Evolutionary conservation across 2,888 invertebrate species (phyloP).

Genomic region (Sinelater perroti): DNA sequence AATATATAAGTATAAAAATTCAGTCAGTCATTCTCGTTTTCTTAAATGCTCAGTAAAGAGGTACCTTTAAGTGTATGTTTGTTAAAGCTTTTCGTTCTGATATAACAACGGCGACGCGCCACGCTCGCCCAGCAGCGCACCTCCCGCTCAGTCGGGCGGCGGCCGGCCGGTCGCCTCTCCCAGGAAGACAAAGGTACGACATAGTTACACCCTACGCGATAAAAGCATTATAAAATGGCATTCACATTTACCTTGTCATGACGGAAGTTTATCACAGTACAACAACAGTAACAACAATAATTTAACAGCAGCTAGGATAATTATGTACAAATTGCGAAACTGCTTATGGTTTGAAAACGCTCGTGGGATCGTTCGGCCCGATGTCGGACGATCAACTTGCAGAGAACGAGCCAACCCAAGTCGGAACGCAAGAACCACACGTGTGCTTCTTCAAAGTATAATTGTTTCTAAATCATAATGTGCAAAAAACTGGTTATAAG

Average conservation of each 20-base stretch:
- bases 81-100: conserved; percentile 30
- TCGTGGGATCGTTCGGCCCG: conserved; percentile 1
- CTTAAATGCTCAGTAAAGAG: conserved; percentile 32
- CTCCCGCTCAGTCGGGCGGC: no score
- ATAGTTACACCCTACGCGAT: conserved; percentile 29
- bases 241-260: conserved; percentile 52
- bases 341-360: conserved; percentile 54
- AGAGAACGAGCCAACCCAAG: conserved; percentile 44
- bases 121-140: no score
- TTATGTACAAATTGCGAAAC: conserved; percentile 46
- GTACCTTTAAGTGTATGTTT: conserved; percentile 22
- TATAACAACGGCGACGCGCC: conserved; percentile 17
- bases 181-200: conserved; percentile 26
- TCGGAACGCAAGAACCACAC: conserved; percentile 46
- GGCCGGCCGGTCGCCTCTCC: no score
- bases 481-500: conserved; percentile 38
- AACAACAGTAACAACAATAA: conserved; percentile 47
- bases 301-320: conserved; percentile 44
- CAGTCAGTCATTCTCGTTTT: conserved; percentile 41
- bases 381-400: conserved; percentile 17
- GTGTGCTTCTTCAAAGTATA: conserved; percentile 46
- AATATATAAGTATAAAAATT: conserved; percentile 43
- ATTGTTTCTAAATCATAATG: conserved; percentile 39
- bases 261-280: conserved; percentile 56
- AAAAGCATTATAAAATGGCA: conserved; percentile 46